phyloP scores from a whole-genome alignment of 2,113 vertebrate species.

The Syngnathus floridae region DNA sequence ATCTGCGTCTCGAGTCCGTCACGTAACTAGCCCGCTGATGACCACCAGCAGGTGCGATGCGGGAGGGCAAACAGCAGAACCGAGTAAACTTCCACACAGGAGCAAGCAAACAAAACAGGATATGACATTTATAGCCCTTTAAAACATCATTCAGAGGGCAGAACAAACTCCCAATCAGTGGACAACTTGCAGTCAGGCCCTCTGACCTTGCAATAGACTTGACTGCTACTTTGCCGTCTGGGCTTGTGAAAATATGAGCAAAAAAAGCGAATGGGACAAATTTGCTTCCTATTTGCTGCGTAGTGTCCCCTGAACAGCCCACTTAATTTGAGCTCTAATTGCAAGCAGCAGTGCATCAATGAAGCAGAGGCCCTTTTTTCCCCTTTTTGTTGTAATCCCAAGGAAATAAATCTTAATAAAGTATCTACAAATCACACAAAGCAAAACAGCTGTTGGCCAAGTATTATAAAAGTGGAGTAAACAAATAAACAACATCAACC shows the following conservation, averaged over 20 bases:
- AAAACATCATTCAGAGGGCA: background rate
- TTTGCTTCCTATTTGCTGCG: constrained; percentile 24
- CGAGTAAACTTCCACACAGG: no score
- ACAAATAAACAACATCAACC: background rate
- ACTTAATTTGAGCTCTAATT: constrained; percentile 30
- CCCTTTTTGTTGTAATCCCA: background rate
- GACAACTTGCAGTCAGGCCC: background rate
- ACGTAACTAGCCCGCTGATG: no score
- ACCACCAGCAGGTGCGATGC: no score
- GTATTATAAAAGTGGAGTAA: background rate
- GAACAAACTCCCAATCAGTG: background rate
- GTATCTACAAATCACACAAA: background rate
- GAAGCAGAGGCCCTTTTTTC: background rate
- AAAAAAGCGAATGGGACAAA: constrained; percentile 26
- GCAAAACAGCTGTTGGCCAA: background rate
- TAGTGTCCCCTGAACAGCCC: constrained; percentile 23
- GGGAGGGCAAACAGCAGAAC: no score
- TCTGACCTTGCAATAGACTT: constrained; percentile 6
- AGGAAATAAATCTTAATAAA: background rate
- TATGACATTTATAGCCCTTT: background rate
- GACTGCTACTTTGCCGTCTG: constrained; percentile 11
- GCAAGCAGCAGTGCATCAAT: constrained; percentile 21
- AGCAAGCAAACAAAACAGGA: no score
- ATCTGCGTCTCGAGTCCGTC: no score
- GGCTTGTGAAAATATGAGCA: constrained; percentile 31